These are phyloP conservation scores for Engraulis encrasicolus DNA, from an alignment of 2,113 vertebrate genomes.

Conservation along the genomic window DNA sequence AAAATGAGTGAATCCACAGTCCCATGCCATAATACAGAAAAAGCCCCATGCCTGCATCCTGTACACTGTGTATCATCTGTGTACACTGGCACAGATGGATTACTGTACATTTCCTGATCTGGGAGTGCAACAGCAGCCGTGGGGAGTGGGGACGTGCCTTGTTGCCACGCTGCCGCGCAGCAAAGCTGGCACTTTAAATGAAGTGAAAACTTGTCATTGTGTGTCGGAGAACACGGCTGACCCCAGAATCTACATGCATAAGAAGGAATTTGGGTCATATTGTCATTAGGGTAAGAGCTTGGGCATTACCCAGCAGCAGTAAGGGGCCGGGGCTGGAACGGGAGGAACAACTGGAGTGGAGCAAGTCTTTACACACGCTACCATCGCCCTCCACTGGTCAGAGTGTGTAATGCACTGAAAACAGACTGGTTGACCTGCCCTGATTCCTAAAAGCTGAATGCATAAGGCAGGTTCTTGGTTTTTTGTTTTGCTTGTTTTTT, in stretches of 20 bases:
- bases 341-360: not conserved
- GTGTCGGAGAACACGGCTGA: not conserved
- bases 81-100: not conserved
- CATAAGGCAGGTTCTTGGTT: not conserved
- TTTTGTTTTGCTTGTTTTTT: no score
- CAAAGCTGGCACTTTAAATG: not conserved
- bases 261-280: slow-evolving; percentile 18
- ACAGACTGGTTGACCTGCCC: not conserved
- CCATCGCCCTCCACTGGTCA: not conserved
- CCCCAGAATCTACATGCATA: not conserved
- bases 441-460: not conserved
- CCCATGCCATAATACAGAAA: not conserved
- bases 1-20: not conserved
- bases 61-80: not conserved
- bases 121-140: not conserved
- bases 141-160: not conserved
- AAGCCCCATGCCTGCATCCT: not conserved
- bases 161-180: not conserved
- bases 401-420: not conserved
- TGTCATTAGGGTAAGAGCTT: slow-evolving; percentile 15
- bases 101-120: not conserved
- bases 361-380: not conserved
- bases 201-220: not conserved
- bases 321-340: not conserved
- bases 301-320: not conserved